Evolutionary conservation across 2,888 invertebrate species (phyloP).

Genomic region (Drosophila fungiperda): DNA sequence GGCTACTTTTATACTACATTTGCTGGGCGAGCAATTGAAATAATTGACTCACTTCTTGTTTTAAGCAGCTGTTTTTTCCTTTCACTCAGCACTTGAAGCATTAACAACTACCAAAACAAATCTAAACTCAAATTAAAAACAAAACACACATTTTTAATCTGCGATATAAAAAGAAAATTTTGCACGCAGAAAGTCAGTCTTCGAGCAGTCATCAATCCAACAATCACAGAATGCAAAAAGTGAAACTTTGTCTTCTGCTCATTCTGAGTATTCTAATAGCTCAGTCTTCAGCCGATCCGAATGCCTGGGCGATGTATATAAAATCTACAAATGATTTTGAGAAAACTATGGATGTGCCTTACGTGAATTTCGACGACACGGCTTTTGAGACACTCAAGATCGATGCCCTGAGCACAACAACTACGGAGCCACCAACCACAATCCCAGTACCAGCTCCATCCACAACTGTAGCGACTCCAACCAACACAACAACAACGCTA

Average conservation of each 20-base stretch:
- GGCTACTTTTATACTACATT: constrained; percentile 41
- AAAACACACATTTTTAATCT: constrained; percentile 6
- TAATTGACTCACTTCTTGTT: constrained; percentile 30
- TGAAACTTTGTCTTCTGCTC: constrained; percentile 3
- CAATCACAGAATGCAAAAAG: constrained; percentile 20
- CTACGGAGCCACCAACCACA: background rate
- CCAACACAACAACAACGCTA: background rate
- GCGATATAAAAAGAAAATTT: constrained; percentile 32
- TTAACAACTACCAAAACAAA: constrained; percentile 22
- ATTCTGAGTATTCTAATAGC: constrained; percentile 10
- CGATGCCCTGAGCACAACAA: constrained; percentile 30
- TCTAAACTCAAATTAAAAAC: background rate
- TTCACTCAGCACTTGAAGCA: background rate
- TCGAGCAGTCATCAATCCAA: background rate
- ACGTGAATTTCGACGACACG: constrained; percentile 36
- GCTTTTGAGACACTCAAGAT: constrained; percentile 38
- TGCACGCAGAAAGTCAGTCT: constrained; percentile 22
- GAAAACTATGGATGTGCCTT: constrained; percentile 41
- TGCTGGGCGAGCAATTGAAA: background rate
- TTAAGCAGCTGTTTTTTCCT: constrained; percentile 43
- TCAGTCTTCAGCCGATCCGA: background rate
- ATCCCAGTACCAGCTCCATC: background rate
- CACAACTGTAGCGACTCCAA: background rate
- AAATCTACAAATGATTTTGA: constrained; percentile 1
- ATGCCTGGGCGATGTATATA: constrained; percentile 4